Evolutionary conservation across 2,888 invertebrate species (phyloP).

Genomic region (Dolichopus griseipennis): DNA sequence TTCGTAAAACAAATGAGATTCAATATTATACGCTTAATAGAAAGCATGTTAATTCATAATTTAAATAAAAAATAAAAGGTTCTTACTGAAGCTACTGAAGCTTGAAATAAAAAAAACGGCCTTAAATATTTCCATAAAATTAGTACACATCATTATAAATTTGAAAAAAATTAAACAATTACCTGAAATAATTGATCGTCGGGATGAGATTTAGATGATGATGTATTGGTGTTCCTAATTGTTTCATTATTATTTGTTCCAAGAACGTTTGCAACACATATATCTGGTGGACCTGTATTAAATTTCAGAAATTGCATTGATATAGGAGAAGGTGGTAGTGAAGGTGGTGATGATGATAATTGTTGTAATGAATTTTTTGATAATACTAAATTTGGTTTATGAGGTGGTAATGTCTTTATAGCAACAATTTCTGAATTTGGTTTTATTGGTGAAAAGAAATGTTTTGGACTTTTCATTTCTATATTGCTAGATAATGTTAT

Average conservation of each 20-base stretch:
- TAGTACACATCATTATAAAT: too few species aligned
- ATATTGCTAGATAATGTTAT: background rate
- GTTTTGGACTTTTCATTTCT: constrained; percentile 34
- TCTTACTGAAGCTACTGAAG: too few species aligned
- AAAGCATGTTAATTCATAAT: too few species aligned
- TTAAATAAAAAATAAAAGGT: too few species aligned
- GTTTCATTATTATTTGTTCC: constrained; percentile 24
- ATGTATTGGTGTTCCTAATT: background rate
- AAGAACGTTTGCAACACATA: constrained; percentile 37
- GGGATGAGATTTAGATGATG: background rate
- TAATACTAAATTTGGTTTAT: constrained; percentile 8
- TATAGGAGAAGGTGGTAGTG: constrained; percentile 19
- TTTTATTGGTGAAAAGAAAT: constrained; percentile 45
- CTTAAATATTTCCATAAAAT: too few species aligned
- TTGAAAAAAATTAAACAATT: too few species aligned
- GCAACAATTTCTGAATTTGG: constrained; percentile 26
- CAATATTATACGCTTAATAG: too few species aligned
- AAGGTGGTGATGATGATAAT: constrained; percentile 15
- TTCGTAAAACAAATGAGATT: too few species aligned
- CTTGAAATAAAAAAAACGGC: too few species aligned
- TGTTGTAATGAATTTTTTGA: background rate
- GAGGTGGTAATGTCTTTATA: constrained; percentile 21
- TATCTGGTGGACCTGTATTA: constrained; percentile 32
- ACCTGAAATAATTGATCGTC: constrained; percentile 20
- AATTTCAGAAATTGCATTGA: constrained; percentile 10